A percentile compares a stretch with the other conserved stretches of the same genome.
These are phyloP conservation scores for Mellivora capensis DNA, from an alignment of 2,113 vertebrate species.

Conservation along the genomic window DNA sequence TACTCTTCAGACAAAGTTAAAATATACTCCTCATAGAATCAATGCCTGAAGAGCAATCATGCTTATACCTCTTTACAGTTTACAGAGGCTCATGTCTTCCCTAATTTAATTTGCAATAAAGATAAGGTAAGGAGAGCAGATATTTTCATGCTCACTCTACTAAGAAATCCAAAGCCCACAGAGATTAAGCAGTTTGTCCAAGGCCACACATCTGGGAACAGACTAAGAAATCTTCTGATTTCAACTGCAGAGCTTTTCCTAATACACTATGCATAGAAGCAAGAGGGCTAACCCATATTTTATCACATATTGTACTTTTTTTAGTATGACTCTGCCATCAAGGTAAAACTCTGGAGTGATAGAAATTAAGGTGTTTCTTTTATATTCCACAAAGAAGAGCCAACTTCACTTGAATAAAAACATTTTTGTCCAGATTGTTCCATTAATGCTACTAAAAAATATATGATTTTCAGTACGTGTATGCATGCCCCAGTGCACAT, in stretches of 20 bases:
- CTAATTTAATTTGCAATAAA: conserved; percentile 27
- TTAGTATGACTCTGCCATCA: neutral
- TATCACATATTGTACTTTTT: conserved; percentile 1
- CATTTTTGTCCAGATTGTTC: neutral
- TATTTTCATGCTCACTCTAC: neutral
- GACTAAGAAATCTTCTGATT: conserved; percentile 3
- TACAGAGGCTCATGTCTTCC: neutral
- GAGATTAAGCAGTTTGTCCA: neutral
- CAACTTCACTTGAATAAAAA: neutral
- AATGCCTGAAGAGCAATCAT: neutral
- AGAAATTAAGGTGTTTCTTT: neutral
- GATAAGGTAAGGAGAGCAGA: neutral
- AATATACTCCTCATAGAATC: neutral
- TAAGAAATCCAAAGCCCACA: neutral
- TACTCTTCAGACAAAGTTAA: neutral
- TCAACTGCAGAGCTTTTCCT: conserved; percentile 21
- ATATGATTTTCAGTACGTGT: neutral
- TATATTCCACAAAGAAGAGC: neutral
- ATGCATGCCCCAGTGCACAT: neutral
- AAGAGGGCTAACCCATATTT: neutral
- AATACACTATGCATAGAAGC: neutral
- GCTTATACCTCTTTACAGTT: neutral
- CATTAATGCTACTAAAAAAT: neutral
- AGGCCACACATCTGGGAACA: neutral
- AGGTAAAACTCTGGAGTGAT: neutral